Evolutionary conservation across 2,888 invertebrate genomes (phyloP), one percentile per base, ranked within the genome.

Genomic region (Cataglyphis cursor): DNA sequence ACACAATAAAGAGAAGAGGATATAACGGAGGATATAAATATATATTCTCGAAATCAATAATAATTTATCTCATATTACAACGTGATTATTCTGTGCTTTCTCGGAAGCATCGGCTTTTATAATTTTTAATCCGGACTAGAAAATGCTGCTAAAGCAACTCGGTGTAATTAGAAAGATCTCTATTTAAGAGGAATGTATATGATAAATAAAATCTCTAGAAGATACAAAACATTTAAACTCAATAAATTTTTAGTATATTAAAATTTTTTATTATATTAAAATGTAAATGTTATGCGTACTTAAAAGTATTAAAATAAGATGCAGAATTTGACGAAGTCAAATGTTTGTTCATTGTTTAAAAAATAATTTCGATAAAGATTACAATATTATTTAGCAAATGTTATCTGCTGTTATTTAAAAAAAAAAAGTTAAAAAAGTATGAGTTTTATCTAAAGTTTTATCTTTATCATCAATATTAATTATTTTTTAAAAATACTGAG

Each of bases 51-150:
- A 48, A 10, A 75, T 76, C 28, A 12, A 66, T 76, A 75, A 18
- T 51, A 65, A 75, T 51, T 75, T 51, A 54, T 38, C 38, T 54
- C n/a, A 28, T 35, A 66, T 66, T 74, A 44, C 31, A 44, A 61
- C 1, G 15, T 62, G 44, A 61, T 74, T 62, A 74, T 62, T 44
- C 15, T 44, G 44, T 18, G 51, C 21, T 75, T 31, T 66, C 38
- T 24, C 12, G 0, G 1, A 38, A 12, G 9, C 18, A 28, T 51
- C 18, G 12, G 8, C 12, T 44, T 61, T 73, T 59, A 73, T 1
- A n/a, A 35, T 31, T 31, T 12, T 65, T 48, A 73, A 61, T 73
- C 8, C 41, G 3, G 1, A 38, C 6, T 8, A 41, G 28, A 12
- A 9, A 41, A 74, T 62, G 44, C 0, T 1, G 18, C 48, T 48